Evolutionary conservation across 2,113 vertebrate genomes (phyloP), one percentile per base, ranked within the genome.

Genomic region (Crotalus tigris): DNA sequence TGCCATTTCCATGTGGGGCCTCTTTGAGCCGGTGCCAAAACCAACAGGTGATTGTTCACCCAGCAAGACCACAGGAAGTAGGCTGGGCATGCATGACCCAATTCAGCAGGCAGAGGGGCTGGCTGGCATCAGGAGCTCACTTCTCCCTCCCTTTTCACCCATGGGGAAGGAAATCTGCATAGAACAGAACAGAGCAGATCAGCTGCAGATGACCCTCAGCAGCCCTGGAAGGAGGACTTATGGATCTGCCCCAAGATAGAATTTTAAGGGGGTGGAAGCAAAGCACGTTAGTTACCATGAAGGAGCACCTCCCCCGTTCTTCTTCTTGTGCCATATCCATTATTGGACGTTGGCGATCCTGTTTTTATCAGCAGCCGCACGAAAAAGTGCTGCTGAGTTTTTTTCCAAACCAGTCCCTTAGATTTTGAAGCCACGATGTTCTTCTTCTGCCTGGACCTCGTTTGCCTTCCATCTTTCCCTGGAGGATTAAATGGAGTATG

Each of bases 31-130:
- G 44, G 29, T 3, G 97, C 99, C 98, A 98, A 97, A 44, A 96
- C 97, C 98, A 99, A 99, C 99, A 99, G 99, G 98, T 99, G 98
- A 99, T 98, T 97, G 97, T 95, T 94, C 94, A 96, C 97, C 97
- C 97, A 97, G 97, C 95, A 95, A 12, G 97, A 94, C 97, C 97
- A 98, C 98, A 98, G 98, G 98, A 98, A 98, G 98, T 97, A 97
- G 97, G 96, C 97, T 95, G 89, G 91, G 94, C 96, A 54, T 96
- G 97, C 96, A 97, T 97, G 98, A 98, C 98, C 97, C 97, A 90
- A 96, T 97, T 98, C 98, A 97, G 95, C 96, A 96, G 97, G 95
- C 96, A 96, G 96, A 98, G 98, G 97, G 97, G 95, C 97, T 97
- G 97, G 97, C 98, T 98, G 98, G 98, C 95, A 96, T 96, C 97